Evolutionary conservation across 1,140 invertebrate species (phyloP).

Genomic region (Neodiprion fabricii): DNA sequence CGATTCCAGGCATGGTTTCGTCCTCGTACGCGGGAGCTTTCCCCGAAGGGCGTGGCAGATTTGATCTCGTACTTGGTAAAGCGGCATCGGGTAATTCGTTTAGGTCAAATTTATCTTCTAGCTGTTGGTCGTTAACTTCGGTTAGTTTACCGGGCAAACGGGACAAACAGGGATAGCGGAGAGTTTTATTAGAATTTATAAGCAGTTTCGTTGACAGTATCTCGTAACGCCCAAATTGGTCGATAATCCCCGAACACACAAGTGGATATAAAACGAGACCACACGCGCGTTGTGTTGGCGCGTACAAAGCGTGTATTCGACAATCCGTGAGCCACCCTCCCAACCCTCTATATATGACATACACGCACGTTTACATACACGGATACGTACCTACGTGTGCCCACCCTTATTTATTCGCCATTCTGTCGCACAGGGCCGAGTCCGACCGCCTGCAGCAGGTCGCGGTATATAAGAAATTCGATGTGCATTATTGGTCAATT

Average conservation of each 20-base stretch:
- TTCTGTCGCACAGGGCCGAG: constrained; percentile 14
- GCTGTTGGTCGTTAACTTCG: background rate
- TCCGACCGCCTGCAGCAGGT: constrained; percentile 3
- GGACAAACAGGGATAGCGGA: constrained; percentile 16
- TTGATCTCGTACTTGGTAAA: constrained; percentile 40
- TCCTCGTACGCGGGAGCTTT: background rate
- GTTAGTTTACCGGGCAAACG: background rate
- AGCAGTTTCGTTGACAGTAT: constrained; percentile 40
- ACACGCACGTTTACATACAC: too few species aligned
- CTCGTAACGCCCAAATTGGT: constrained; percentile 45
- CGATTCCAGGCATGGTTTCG: constrained; percentile 25
- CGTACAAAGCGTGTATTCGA: background rate
- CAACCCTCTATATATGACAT: too few species aligned
- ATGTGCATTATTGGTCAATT: constrained; percentile 48
- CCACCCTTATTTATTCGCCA: constrained; percentile 46
- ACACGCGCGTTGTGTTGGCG: background rate
- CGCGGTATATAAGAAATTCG: constrained; percentile 7
- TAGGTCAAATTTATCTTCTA: constrained; percentile 48
- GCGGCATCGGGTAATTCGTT: constrained; percentile 39
- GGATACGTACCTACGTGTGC: background rate
- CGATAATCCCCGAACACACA: constrained; percentile 24
- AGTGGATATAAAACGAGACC: background rate
- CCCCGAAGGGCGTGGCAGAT: constrained; percentile 39
- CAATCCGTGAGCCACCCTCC: too few species aligned
- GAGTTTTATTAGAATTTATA: constrained; percentile 52